Evolutionary conservation across 2,113 vertebrate genomes (phyloP).

Genomic region (Speoplatyrhinus poulsoni): DNA sequence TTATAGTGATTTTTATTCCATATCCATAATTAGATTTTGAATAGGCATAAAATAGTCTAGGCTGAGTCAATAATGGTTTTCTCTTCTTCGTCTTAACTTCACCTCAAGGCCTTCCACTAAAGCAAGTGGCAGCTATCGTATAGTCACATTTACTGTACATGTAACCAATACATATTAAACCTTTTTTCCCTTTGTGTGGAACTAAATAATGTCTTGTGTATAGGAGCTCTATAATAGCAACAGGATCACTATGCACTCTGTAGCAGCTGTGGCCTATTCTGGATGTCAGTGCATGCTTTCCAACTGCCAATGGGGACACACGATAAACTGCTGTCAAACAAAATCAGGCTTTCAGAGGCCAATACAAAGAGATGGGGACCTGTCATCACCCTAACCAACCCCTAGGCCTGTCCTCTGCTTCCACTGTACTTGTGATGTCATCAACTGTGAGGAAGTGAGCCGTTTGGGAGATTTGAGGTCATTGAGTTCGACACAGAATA

Average conservation of each 20-base stretch:
- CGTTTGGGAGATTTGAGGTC: not conserved
- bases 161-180: too few relatives aligned
- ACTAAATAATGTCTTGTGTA: too few relatives aligned
- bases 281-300: constrained; percentile 62
- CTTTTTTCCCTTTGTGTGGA: too few relatives aligned
- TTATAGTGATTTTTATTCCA: too few relatives aligned
- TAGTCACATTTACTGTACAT: too few relatives aligned
- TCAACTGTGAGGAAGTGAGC: not conserved
- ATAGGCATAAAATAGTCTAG: too few relatives aligned
- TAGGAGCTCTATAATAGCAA: constrained; percentile 47
- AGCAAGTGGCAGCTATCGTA: too few relatives aligned
- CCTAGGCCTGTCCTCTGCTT: not conserved
- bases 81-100: too few relatives aligned
- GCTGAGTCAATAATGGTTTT: too few relatives aligned
- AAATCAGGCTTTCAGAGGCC: constrained; percentile 57
- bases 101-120: too few relatives aligned
- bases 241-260: constrained; percentile 23
- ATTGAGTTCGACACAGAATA: not conserved
- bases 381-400: constrained; percentile 49
- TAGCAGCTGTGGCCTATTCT: constrained; percentile 75
- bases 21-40: too few relatives aligned
- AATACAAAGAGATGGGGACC: constrained; percentile 46
- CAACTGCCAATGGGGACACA: constrained; percentile 54
- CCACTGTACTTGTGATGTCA: not conserved
- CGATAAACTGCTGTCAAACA: constrained; percentile 74